phyloP scores from a whole-genome alignment of 2,113 vertebrate species.

The Symphodus melops region DNA sequence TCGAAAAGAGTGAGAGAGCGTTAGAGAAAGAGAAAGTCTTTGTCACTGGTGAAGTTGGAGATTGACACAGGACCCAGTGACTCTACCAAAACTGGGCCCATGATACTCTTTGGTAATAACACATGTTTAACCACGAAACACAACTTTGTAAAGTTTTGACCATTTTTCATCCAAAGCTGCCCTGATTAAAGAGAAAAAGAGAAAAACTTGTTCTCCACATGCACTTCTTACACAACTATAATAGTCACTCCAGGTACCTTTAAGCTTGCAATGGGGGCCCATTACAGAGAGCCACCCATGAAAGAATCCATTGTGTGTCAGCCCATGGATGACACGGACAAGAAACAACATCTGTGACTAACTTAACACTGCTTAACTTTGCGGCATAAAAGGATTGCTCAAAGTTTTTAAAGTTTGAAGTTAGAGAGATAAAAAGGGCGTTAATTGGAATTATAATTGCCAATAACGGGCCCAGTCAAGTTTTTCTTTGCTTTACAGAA shows the following conservation, averaged over 20 bases:
- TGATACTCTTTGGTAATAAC: conserved; percentile 45
- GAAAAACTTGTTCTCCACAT: conserved; percentile 53
- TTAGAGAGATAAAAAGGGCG: background rate
- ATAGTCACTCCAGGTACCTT: conserved; percentile 50
- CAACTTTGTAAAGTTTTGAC: background rate
- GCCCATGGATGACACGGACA: conserved; percentile 23
- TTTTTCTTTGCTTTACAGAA: conserved; percentile 1
- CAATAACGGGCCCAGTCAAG: background rate
- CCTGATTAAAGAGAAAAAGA: background rate
- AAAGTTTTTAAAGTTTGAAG: no score
- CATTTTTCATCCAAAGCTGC: background rate
- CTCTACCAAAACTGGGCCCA: conserved; percentile 64
- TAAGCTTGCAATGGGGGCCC: conserved; percentile 26
- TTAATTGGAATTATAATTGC: background rate
- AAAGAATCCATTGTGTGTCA: conserved; percentile 42
- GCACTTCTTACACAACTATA: conserved; percentile 40
- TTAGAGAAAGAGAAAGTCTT: conserved; percentile 75
- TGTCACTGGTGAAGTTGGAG: conserved; percentile 81
- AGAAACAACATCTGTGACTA: conserved; percentile 4
- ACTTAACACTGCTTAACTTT: conserved; percentile 40
- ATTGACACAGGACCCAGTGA: conserved; percentile 80
- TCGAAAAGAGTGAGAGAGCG: conserved; percentile 72
- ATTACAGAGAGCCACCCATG: conserved; percentile 34
- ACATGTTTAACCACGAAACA: conserved; percentile 14
- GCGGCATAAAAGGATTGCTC: background rate